These are phyloP conservation scores for Scolopax bukidnonensis DNA, from an alignment of 2,797 vertebrate species.

Conservation along the genomic window DNA sequence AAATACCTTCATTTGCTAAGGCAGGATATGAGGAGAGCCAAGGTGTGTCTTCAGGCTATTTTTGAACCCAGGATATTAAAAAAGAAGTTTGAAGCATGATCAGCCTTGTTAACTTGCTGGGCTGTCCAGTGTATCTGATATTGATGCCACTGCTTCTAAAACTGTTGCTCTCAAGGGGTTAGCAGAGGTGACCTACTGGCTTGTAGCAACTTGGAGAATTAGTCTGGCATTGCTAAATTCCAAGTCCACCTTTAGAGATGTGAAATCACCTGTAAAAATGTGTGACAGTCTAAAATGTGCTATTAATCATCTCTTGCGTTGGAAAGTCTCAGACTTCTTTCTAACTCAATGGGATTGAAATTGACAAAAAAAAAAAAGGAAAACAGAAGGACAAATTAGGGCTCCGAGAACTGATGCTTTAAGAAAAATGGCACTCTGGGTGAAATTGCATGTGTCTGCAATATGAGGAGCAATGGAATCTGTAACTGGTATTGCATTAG, in stretches of 20 bases:
- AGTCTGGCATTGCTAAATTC: not conserved
- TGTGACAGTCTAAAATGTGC: not conserved
- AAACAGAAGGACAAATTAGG: not conserved
- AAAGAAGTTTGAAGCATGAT: not conserved
- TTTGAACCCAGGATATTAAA: not conserved
- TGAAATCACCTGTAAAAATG: not conserved
- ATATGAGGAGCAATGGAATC: not conserved
- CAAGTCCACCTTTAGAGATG: not conserved
- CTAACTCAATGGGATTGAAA: not conserved
- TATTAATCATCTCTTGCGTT: not conserved
- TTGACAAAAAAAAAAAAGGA: fast-evolving
- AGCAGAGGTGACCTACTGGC: not conserved
- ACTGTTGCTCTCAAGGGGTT: not conserved
- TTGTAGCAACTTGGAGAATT: not conserved
- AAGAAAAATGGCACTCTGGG: not conserved
- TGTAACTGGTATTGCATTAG: not conserved
- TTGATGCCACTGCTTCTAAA: not conserved
- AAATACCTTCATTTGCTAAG: not conserved
- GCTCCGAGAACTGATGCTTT: not conserved
- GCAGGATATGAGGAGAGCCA: not conserved
- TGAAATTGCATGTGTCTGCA: not conserved
- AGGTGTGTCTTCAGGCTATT: not conserved
- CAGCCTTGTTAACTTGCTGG: not conserved
- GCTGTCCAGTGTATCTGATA: not conserved
- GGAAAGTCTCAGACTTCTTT: not conserved